Conservation (phyloP, 2,113 vertebrate genomes). For the Eublepharis macularius region DNA sequence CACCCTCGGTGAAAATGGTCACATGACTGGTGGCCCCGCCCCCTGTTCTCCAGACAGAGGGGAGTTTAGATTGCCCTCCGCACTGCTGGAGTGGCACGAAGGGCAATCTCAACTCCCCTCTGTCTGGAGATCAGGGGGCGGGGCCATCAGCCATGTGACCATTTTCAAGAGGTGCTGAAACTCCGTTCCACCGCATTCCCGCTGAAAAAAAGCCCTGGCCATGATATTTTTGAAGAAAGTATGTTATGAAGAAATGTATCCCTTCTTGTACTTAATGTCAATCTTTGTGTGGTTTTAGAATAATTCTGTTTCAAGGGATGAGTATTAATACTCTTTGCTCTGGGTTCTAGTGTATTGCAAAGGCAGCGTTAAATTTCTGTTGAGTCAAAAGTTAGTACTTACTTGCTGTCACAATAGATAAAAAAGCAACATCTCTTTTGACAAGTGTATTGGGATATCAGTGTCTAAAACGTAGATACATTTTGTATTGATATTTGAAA, state of each 20-base stretch:
- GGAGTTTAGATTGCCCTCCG: no score
- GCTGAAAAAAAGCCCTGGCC: no score
- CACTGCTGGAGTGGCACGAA: no score
- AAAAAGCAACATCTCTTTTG: neutral
- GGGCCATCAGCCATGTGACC: no score
- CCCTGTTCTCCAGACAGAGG: no score
- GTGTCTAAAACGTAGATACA: neutral
- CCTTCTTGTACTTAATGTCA: neutral
- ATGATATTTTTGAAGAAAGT: neutral
- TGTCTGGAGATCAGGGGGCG: no score
- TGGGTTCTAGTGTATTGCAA: neutral
- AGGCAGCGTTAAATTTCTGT: neutral
- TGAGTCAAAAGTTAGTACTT: neutral
- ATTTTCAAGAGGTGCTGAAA: no score
- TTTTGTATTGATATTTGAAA: neutral
- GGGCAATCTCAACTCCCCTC: no score
- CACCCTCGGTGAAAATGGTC: no score
- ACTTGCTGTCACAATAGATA: slow-evolving; percentile 1
- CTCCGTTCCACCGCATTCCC: no score
- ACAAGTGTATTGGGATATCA: neutral
- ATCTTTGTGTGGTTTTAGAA: neutral
- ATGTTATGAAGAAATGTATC: neutral
- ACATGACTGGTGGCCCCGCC: no score
- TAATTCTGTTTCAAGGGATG: rapidly evolving
- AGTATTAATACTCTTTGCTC: neutral